Percentiles rank a stretch among this genome's conserved stretches.
These are phyloP conservation scores for Fragum sueziense DNA, from an alignment of 2,888 invertebrate species.

Conservation along the genomic window DNA sequence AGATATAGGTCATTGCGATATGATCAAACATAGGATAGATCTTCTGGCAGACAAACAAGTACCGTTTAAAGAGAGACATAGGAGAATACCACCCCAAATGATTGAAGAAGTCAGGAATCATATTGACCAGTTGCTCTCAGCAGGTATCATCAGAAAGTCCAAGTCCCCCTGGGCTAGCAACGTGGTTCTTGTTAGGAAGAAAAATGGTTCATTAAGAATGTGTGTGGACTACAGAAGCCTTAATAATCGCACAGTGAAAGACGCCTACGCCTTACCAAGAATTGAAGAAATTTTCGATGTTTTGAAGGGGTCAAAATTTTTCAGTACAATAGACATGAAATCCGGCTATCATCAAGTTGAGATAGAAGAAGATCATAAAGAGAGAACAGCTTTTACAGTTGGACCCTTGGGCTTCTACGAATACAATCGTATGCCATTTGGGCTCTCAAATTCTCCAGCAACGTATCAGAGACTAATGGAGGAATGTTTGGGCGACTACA, in stretches of 20 bases:
- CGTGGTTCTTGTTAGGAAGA: slow-evolving; percentile 1
- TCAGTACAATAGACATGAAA: slow-evolving; percentile 41
- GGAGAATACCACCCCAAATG: too few relatives aligned
- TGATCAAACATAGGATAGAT: too few relatives aligned
- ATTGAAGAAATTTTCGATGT: slow-evolving; percentile 15
- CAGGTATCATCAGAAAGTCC: too few relatives aligned
- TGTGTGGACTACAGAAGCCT: neutral
- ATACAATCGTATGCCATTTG: slow-evolving; percentile 49
- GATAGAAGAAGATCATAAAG: slow-evolving; percentile 45
- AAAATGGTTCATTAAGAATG: neutral
- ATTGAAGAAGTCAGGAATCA: too few relatives aligned
- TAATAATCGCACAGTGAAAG: neutral
- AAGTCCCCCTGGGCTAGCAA: too few relatives aligned
- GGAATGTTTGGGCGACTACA: slow-evolving; percentile 37
- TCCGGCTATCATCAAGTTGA: slow-evolving; percentile 46
- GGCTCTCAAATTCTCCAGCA: slow-evolving; percentile 37
- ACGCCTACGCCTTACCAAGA: neutral
- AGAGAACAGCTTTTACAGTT: slow-evolving; percentile 52
- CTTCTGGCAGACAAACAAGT: too few relatives aligned
- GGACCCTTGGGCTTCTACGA: slow-evolving; percentile 48
- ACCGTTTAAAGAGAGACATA: too few relatives aligned
- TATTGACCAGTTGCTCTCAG: too few relatives aligned
- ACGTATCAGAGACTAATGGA: slow-evolving; percentile 56
- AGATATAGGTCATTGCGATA: too few relatives aligned
- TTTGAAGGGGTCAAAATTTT: slow-evolving; percentile 15